Base-by-base conservation (phyloP, 2,888 invertebrate species). In the Reticulitermes lucifugus region DNA sequence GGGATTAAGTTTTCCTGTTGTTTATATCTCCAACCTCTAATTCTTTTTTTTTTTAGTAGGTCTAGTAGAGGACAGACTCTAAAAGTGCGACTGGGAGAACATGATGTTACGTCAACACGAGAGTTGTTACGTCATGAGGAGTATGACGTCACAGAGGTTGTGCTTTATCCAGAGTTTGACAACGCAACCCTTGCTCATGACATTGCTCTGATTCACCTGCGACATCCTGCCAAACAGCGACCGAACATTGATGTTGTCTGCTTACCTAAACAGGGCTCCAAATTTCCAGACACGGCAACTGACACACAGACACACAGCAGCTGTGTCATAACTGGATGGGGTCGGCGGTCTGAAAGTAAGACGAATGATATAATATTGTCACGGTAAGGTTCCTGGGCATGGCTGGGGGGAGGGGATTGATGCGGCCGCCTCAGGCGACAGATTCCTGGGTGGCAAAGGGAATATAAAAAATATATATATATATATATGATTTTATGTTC, bases 271-370 rank as follows among this genome's bases (percentile, higher is more conserved):
- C 87, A 88, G n/a, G 85, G 86, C 43, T 87, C 88, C 41, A 88
- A 88, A 79, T 88, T 89, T 82, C 83, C 87, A 79, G 85, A 87
- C 84, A 83, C 88, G 83, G 81, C 88, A 84, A n/a, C 77, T 46
- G 41, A 25, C 22, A 22, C 7, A 12, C 29, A 51, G 41, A 29
- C 83, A 55, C 35, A 51, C 77, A 87, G 88, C 25, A 88, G 88
- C 46, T 91, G 91, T 86, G 89, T 89, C 84, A 89, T 91, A 71
- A 91, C 91, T 0, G 91, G 91, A 43, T 91, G 91, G 91, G 91
- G 91, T 10, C 88, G 90, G 60, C 87, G 87, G n/a, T 88, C 89
- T 55, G 91, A 91, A 88, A 88, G 91, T 91, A 88, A 88, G 88
- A n/a, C n/a, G 35, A 4, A 2, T 35, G 35, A 22, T 51, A 51